Base-by-base conservation (phyloP, 2,797 vertebrate species). In the Coilia nasus region DNA sequence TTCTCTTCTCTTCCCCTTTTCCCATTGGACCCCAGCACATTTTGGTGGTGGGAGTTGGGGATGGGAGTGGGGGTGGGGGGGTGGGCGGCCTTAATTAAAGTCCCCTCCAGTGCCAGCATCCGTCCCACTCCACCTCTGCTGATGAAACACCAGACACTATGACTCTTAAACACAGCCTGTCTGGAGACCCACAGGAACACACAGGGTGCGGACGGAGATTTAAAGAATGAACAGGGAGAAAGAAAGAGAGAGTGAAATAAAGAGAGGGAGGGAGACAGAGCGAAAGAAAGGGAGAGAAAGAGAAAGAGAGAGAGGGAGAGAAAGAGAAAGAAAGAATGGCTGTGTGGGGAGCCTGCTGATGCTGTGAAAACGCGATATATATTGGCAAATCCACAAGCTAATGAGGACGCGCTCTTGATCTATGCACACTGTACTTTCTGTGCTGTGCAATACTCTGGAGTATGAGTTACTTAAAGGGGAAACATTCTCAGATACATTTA, bases 331-430 rank as follows among this genome's bases (percentile, higher is more conserved):
- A 21, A 31, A 47, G 71, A 67, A 2, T 50, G 21, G 47, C n/a
- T 71, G 28, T 71, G 46, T 28, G 15, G 28, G 12, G 31, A 75
- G 28, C 28, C 25, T 75, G 67, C 67, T 75, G 31, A 35, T 75
- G 67, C 31, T 75, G 67, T 75, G 67, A 41, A 75, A 75, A 5
- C 17, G 67, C 15, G 67, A 41, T 75, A 75, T 75, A 19, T 75
- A 75, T 41, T 75, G 67, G 67, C 12, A 75, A 75, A 35, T 75
- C 67, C 31, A 75, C 14, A 31, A 3, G 14, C 67, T 75, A 75
- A 75, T 75, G 67, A 35, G 31, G 67, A 31, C 4, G 14, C 28
- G 17, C 67, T 75, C 28, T 75, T 75, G 67, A 75, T 75, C 67
- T 35, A 17, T 41, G 67, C 67, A 75, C 17, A 17, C 67, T 75